Base-by-base conservation (phyloP, 92 coral and sea anemone genomes). In the Porites evermanni region DNA sequence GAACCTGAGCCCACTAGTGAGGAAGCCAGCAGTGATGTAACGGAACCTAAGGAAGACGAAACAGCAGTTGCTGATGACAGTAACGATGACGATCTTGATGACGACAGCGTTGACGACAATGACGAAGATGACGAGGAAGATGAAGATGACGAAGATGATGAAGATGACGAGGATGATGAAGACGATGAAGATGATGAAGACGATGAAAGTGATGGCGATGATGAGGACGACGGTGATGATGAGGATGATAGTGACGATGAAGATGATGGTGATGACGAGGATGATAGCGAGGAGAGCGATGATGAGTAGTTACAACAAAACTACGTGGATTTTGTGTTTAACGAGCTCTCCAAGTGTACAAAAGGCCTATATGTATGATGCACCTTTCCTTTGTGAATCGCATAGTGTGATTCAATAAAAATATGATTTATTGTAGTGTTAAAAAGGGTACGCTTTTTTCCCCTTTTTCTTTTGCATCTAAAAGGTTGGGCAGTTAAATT, bases 161-260 rank as follows among this genome's bases (percentile, higher is more conserved):
- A 7, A 0, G 87, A 78, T n/a, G 90, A 86, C 24, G 70, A 32
- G 6, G 80, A 86, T n/a, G 89, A 78, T 68, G 80, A 61, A 4
- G 86, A 74, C 71, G 90, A 86, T 38, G 85, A 24, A 0, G 90
- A 86, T 50, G 86, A 78, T 19, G 74, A 17, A 12, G 85, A 86
- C 5, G 86, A 86, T 17, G 77, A 13, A 1, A 77, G 67, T 52
- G 89, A 83, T 83, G 88, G 65, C 1, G 88, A 67, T 75, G 91
- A 81, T 47, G 89, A 77, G 8, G 88, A 83, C n/a, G 91, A 88
- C 23, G 72, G 32, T 4, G 91, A 82, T 75, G 89, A 86, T 44
- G 85, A 26, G 5, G 89, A 78, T 32, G 89, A 85, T 60, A 73
- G 54, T 16, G 87, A 83, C 17, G 87, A 72, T 61, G 64, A 60